Conservation (phyloP, 2,797 vertebrate species). For the Columba guinea region DNA sequence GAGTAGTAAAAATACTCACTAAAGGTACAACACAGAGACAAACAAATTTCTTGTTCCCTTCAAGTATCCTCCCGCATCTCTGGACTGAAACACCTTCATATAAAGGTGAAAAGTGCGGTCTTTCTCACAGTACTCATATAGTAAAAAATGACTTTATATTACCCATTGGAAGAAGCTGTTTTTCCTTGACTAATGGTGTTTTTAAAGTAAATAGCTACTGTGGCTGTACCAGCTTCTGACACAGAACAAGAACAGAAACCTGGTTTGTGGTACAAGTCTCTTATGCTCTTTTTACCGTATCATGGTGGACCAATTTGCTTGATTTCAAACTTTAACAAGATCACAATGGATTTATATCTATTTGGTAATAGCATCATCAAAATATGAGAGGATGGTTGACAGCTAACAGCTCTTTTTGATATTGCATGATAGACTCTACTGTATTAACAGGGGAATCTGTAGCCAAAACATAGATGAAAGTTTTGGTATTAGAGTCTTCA, state of each 20-base stretch:
- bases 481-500: background rate
- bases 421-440: background rate
- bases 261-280: background rate
- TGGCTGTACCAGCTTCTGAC: background rate
- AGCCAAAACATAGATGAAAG: background rate
- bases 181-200: background rate
- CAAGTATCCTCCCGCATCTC: background rate
- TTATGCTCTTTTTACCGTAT: background rate
- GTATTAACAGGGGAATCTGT: background rate
- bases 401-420: background rate
- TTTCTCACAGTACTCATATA: background rate
- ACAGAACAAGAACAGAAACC: background rate
- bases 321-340: background rate
- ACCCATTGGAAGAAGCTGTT: background rate
- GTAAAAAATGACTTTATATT: background rate
- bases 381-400: background rate
- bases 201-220: background rate
- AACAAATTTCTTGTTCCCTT: background rate
- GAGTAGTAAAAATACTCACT: background rate
- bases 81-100: background rate
- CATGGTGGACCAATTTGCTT: background rate
- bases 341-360: background rate
- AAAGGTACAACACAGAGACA: background rate
- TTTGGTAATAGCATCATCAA: background rate
- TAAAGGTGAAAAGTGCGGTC: background rate